These are phyloP conservation scores for Chironomus tepperi DNA, from an alignment of 1,140 invertebrate genomes.

Conservation along the genomic window DNA sequence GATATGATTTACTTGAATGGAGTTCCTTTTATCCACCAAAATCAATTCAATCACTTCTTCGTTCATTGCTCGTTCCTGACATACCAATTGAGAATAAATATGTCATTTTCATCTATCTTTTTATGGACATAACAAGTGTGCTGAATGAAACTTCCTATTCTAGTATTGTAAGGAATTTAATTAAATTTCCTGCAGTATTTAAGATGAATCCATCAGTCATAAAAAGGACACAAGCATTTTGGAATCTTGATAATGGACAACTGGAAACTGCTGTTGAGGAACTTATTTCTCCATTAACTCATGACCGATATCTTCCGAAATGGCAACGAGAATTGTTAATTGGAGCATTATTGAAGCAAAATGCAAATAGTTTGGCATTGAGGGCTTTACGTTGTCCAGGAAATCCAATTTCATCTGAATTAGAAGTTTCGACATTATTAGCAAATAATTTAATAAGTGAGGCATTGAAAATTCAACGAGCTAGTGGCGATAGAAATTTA, in stretches of 20 bases:
- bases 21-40: slow-evolving; percentile 71
- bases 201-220: slow-evolving; percentile 57
- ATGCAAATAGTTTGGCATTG: slow-evolving; percentile 29
- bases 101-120: slow-evolving; percentile 65
- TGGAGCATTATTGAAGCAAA: slow-evolving; percentile 29
- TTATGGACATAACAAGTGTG: slow-evolving; percentile 65
- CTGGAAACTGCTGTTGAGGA: slow-evolving; percentile 49
- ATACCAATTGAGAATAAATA: slow-evolving; percentile 59
- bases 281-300: slow-evolving; percentile 39
- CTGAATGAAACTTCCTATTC: slow-evolving; percentile 44
- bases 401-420: slow-evolving; percentile 25
- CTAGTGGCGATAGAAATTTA: slow-evolving; percentile 29
- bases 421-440: slow-evolving; percentile 32
- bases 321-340: slow-evolving; percentile 42
- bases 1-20: slow-evolving; percentile 40
- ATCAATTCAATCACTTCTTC: slow-evolving; percentile 63
- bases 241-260: slow-evolving; percentile 75
- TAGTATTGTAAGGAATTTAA: slow-evolving; percentile 51
- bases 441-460: slow-evolving; percentile 33
- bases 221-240: slow-evolving; percentile 72
- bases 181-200: slow-evolving; percentile 68
- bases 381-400: slow-evolving; percentile 29
- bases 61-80: slow-evolving; percentile 61
- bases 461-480: slow-evolving; percentile 35
- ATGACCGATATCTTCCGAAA: slow-evolving; percentile 39